Evolutionary conservation across 2,888 invertebrate genomes (phyloP).

Genomic region (Melanargia galathea): DNA sequence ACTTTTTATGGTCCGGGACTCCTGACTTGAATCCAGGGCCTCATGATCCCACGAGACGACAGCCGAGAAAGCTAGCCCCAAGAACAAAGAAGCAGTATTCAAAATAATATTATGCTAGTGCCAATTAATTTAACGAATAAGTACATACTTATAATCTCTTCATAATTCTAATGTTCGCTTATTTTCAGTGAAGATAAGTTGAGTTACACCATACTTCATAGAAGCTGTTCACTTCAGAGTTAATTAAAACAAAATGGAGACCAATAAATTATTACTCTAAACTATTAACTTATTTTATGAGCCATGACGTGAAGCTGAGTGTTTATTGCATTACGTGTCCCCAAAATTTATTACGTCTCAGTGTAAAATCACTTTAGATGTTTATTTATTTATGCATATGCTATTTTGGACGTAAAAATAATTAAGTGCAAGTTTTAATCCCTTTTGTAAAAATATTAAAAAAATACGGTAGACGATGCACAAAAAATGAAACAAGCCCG

Average conservation of each 20-base stretch:
- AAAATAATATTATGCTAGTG: too few relatives aligned
- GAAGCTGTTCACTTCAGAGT: neutral
- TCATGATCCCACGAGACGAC: too few relatives aligned
- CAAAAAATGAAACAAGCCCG: too few relatives aligned
- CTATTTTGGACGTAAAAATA: neutral
- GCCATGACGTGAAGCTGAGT: constrained; percentile 28
- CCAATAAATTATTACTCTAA: constrained; percentile 29
- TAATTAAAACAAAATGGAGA: constrained; percentile 17
- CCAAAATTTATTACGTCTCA: constrained; percentile 30
- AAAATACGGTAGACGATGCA: neutral
- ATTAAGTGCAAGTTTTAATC: neutral
- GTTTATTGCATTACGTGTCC: constrained; percentile 30
- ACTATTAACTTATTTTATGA: constrained; percentile 34
- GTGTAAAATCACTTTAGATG: constrained; percentile 10
- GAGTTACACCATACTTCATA: neutral
- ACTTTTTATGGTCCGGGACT: too few relatives aligned
- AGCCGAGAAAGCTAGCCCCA: too few relatives aligned
- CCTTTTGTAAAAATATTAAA: too few relatives aligned
- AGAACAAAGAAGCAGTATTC: neutral
- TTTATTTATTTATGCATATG: neutral
- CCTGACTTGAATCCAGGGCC: too few relatives aligned
- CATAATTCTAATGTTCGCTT: neutral
- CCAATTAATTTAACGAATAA: neutral
- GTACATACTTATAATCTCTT: neutral
- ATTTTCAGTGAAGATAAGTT: neutral